phyloP scores from a whole-genome alignment of 2,797 vertebrate species.

The Peromyscus aztecus region DNA sequence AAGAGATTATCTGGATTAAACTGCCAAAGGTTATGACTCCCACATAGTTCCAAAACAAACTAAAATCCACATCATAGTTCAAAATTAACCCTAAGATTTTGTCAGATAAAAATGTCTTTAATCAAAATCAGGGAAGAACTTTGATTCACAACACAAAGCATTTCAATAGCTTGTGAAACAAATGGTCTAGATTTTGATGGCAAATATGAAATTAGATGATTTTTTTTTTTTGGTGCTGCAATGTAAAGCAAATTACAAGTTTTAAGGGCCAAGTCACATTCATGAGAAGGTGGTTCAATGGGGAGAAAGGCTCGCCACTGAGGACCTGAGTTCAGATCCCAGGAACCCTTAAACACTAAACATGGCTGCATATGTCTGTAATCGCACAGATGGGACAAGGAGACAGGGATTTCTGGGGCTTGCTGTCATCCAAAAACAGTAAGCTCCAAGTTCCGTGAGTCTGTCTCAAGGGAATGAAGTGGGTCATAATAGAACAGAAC shows the following conservation, averaged over 20 bases:
- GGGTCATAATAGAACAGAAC: background rate
- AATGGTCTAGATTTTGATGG: background rate
- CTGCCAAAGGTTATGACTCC: background rate
- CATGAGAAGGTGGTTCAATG: background rate
- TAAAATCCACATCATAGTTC: constrained; percentile 1
- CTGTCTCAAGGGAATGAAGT: background rate
- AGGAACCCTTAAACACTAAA: background rate
- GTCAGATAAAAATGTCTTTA: constrained; percentile 9
- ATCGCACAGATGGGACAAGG: background rate
- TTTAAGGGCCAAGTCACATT: background rate
- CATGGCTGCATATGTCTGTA: background rate
- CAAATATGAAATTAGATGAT: background rate
- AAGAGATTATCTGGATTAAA: constrained; percentile 27
- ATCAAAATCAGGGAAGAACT: background rate
- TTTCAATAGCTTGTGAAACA: background rate
- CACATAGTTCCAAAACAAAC: background rate
- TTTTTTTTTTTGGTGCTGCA: background rate
- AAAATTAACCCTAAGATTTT: constrained; percentile 27
- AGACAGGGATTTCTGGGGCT: background rate
- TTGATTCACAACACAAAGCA: constrained; percentile 26
- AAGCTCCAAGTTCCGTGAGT: background rate
- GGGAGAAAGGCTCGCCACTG: background rate
- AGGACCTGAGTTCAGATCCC: background rate
- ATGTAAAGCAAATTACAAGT: background rate
- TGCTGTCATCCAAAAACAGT: background rate